Conservation (phyloP, 2,113 vertebrate genomes). For the Austrofundulus limnaeus region DNA sequence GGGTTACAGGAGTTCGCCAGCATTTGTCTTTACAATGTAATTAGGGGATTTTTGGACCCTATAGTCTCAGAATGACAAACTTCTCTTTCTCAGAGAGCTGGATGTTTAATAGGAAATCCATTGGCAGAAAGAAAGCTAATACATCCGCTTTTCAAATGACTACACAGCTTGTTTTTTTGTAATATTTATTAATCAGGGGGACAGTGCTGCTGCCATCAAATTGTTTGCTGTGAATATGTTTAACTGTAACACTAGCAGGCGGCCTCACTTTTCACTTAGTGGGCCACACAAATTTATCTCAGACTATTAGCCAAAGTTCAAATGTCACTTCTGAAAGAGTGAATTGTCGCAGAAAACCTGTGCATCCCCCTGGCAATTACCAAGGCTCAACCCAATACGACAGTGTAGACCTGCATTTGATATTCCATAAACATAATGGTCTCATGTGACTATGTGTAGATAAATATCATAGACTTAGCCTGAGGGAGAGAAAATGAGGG, state of each 20-base stretch:
- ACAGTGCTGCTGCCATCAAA: constrained; percentile 20
- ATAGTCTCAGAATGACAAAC: constrained; percentile 63
- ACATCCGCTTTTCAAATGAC: constrained; percentile 28
- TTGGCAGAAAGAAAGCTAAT: constrained; percentile 59
- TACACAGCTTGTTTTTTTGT: constrained; percentile 13
- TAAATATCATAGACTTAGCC: constrained; percentile 72
- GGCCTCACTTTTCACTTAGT: constrained; percentile 20
- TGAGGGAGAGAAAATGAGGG: constrained; percentile 65
- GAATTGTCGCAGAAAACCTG: constrained; percentile 60
- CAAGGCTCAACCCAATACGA: constrained; percentile 53
- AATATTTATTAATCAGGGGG: constrained; percentile 19
- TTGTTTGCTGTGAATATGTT: constrained; percentile 7
- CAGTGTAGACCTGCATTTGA: constrained; percentile 58
- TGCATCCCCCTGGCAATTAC: constrained; percentile 64
- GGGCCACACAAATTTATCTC: constrained; percentile 53
- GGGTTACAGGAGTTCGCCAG: constrained; percentile 68
- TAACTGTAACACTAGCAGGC: constrained; percentile 38
- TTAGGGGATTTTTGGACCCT: constrained; percentile 74
- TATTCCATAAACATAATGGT: constrained; percentile 77
- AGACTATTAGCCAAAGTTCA: constrained; percentile 62
- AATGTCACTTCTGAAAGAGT: constrained; percentile 62
- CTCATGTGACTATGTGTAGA: constrained; percentile 73
- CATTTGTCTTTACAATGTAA: constrained; percentile 81
- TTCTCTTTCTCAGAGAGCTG: constrained; percentile 47
- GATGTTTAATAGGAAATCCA: constrained; percentile 61